Evolutionary conservation across 2,113 vertebrate genomes (phyloP), one percentile per base, ranked within the genome.

Genomic region (Limanda limanda): DNA sequence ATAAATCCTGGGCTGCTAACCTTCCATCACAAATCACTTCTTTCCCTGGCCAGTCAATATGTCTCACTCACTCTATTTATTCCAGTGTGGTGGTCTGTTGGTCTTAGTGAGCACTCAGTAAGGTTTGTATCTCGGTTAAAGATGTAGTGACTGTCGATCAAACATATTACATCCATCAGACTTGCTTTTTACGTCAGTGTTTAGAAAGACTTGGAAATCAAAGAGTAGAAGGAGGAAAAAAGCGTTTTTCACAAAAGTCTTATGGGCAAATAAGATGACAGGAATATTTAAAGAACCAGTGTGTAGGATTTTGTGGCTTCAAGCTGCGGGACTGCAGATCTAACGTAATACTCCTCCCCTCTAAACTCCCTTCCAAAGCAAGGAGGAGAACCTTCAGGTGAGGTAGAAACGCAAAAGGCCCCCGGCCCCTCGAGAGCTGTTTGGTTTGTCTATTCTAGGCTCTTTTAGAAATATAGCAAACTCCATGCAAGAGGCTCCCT

Each of bases 21-120:
- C 47, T 68, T 59, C 68, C 66, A 71, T 81, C 68, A 81, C 81
- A 81, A 83, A 85, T 85, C 73, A 71, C 76, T 31, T 81, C 55
- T 61, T 42, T 68, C 45, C 31, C 18, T 40, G 23, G 25, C 47
- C 17, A 24, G 66, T 78, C 27, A 18, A 72, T 71, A 37, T 62
- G n/a, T 54, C 25, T 31, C 62, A 23, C 57, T 71, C 27, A 48
- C 51, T 68, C 45, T 45, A 64, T 68, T 6, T 54, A 35, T 64
- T 62, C 58, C 42, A 65, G 35, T 42, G 15, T 67, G 52, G 45
- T 63, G 24, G 45, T 48, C 63, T 71, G 21, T 40, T 25, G 3
- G 23, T 71, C 72, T 65, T 51, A 11, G 71, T 66, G 71, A 24
- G 79, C 66, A 55, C 58, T 52, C 18, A 57, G 3, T 59, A 27